phyloP scores from a whole-genome alignment of 2,888 invertebrate genomes.

The Nezara viridula region DNA sequence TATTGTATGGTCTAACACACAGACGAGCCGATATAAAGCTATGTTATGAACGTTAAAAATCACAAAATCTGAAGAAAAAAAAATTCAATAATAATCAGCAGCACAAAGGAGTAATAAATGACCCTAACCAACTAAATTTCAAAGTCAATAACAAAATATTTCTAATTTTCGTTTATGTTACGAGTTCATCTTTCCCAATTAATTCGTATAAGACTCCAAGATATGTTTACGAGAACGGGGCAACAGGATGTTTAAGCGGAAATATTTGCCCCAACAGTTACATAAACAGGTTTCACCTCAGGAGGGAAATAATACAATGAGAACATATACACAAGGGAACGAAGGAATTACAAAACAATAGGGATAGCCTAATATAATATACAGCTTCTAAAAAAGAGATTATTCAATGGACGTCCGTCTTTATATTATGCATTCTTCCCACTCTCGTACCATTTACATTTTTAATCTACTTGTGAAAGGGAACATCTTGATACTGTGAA shows the following conservation, averaged over 20 bases:
- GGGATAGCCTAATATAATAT: constrained; percentile 34
- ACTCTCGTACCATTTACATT: constrained; percentile 41
- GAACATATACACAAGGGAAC: constrained; percentile 19
- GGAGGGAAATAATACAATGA: not conserved
- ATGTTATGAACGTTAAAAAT: too few species aligned
- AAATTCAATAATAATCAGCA: too few species aligned
- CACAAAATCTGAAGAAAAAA: too few species aligned
- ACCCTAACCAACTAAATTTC: too few species aligned
- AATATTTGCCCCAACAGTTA: constrained; percentile 24
- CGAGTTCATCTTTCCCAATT: not conserved
- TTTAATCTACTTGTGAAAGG: constrained; percentile 45
- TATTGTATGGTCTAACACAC: too few species aligned
- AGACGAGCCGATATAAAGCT: too few species aligned
- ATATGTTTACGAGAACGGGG: not conserved
- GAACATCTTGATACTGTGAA: constrained; percentile 49
- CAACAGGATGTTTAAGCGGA: not conserved
- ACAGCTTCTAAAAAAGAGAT: constrained; percentile 33
- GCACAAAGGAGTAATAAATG: too few species aligned
- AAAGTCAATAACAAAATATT: too few species aligned
- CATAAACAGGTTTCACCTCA: constrained; percentile 18
- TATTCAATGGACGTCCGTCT: constrained; percentile 29
- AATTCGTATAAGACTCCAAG: not conserved
- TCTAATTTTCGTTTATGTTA: too few species aligned
- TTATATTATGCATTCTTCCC: constrained; percentile 35
- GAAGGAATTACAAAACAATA: constrained; percentile 25